phyloP scores from a whole-genome alignment of 2,888 invertebrate genomes.

The Drosophila testacea region DNA sequence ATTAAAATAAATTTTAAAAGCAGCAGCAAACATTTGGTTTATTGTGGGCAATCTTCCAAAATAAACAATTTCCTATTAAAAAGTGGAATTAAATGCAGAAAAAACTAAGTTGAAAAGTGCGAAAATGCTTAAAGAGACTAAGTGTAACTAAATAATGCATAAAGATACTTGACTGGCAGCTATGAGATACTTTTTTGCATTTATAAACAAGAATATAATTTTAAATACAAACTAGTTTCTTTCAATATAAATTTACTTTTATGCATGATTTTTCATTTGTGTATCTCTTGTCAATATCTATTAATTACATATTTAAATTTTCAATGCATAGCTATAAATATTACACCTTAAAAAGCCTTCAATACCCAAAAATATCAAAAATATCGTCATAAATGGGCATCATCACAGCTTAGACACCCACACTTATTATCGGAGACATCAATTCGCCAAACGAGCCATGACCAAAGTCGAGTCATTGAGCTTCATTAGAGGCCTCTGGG shows the following conservation, averaged over 20 bases:
- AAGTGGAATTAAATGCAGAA: conserved; percentile 51
- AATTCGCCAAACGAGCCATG: conserved; percentile 40
- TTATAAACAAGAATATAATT: neutral
- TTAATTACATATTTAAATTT: conserved; percentile 7
- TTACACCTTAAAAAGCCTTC: conserved; percentile 43
- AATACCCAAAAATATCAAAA: conserved; percentile 6
- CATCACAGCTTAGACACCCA: conserved; percentile 52
- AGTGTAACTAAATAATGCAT: conserved; percentile 21
- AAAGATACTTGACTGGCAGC: conserved; percentile 11
- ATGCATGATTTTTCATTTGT: neutral
- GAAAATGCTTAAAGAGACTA: conserved; percentile 28
- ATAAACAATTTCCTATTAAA: conserved; percentile 49
- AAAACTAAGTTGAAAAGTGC: conserved; percentile 37
- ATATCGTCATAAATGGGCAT: conserved; percentile 36
- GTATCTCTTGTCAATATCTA: conserved; percentile 2
- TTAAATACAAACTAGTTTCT: neutral
- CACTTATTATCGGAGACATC: conserved; percentile 44
- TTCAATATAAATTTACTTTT: neutral
- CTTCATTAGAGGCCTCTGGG: conserved; percentile 32
- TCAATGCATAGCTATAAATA: conserved; percentile 12
- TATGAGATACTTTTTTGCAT: neutral
- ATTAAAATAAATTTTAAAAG: conserved; percentile 66
- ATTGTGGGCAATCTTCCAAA: conserved; percentile 65
- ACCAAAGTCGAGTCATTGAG: conserved; percentile 42
- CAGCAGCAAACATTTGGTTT: conserved; percentile 40